A percentile compares a stretch with the other conserved stretches of the same genome.
These are phyloP conservation scores for Nannobrachium achirus DNA, from an alignment of 2,113 vertebrate species.

Conservation along the genomic window DNA sequence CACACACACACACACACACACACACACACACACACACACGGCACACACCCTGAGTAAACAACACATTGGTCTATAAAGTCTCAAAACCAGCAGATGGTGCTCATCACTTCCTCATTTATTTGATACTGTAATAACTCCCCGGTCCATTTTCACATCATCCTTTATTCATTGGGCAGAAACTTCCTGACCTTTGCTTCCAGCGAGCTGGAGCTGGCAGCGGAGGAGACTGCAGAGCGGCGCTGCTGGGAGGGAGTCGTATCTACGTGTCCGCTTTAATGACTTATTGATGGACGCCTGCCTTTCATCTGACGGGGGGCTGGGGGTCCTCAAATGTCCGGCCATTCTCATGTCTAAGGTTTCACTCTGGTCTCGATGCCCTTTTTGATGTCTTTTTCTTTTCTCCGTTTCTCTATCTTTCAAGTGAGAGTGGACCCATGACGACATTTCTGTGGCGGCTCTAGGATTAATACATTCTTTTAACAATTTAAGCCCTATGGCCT, in stretches of 20 bases:
- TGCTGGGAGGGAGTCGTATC: slow-evolving; percentile 22
- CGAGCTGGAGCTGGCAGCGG: slow-evolving; percentile 19
- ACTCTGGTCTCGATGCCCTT: slow-evolving; percentile 56
- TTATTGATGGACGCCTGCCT: slow-evolving; percentile 73
- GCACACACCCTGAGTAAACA: slow-evolving; percentile 1
- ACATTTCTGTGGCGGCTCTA: slow-evolving; percentile 28
- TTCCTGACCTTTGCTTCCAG: neutral
- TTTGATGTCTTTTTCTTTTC: slow-evolving; percentile 48
- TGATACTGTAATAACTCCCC: slow-evolving; percentile 8
- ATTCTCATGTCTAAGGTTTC: slow-evolving; percentile 76
- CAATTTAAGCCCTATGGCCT: neutral
- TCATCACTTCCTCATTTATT: slow-evolving; percentile 58
- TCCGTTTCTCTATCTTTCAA: slow-evolving; percentile 63
- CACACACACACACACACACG: too few species aligned
- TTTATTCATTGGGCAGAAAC: slow-evolving; percentile 48
- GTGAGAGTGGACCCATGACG: slow-evolving; percentile 47
- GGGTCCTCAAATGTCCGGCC: slow-evolving; percentile 64
- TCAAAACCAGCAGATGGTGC: slow-evolving; percentile 66
- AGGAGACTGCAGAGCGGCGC: slow-evolving; percentile 39
- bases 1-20: too few species aligned
- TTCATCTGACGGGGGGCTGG: slow-evolving; percentile 69
- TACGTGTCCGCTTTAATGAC: slow-evolving; percentile 66
- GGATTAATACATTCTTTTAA: too few species aligned
- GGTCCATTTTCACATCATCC: slow-evolving; percentile 27
- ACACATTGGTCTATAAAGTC: slow-evolving; percentile 20